Percentiles rank a stretch among this genome's conserved stretches.
Evolutionary conservation across 2,797 vertebrate genomes (phyloP).

Genomic region (Sebastes trivittatus): DNA sequence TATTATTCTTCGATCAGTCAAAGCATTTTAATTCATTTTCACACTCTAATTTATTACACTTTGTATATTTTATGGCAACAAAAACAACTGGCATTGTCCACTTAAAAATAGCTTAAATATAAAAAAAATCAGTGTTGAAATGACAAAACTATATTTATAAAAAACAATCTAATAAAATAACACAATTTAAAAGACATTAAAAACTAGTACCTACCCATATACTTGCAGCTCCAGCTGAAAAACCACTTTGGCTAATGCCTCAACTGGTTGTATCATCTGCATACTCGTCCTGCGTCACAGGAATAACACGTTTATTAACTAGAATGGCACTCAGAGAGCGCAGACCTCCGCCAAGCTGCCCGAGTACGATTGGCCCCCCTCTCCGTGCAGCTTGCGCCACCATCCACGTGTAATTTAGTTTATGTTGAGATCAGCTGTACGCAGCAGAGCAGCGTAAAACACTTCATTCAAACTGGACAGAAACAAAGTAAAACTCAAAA

Average conservation of each 20-base stretch:
- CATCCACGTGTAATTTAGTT: no score
- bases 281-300: conserved; percentile 86
- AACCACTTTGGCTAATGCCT: conserved; percentile 88
- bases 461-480: no score
- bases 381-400: no score
- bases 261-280: conserved; percentile 84
- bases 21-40: not conserved
- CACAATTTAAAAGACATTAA: not conserved
- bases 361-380: no score
- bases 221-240: conserved; percentile 90
- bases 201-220: conserved; percentile 83
- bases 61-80: not conserved
- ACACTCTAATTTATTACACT: not conserved
- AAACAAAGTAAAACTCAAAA: no score
- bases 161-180: not conserved
- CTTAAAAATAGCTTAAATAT: not conserved
- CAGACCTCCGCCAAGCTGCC: no score
- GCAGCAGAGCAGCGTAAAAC: no score
- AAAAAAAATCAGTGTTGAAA: not conserved
- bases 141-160: not conserved
- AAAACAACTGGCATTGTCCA: not conserved
- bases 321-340: no score
- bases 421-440: no score
- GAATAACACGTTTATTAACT: not conserved
- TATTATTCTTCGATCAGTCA: not conserved